A percentile compares a stretch with the other conserved stretches of the same genome.
Conservation (phyloP, 2,797 vertebrate species). For the Synaphobranchus kaupii region DNA sequence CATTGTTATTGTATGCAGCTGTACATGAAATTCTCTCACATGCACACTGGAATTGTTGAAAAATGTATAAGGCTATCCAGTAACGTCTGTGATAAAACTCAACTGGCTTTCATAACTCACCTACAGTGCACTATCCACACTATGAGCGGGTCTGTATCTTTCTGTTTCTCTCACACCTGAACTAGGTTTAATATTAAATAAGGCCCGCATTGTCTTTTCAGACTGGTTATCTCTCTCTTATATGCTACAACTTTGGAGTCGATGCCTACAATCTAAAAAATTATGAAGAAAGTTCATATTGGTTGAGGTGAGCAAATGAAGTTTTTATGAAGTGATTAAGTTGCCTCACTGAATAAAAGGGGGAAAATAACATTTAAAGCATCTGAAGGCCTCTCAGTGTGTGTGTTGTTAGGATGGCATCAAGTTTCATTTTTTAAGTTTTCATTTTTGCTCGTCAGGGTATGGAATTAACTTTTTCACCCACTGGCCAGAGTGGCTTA, state of each 20-base stretch:
- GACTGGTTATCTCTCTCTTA: slow-evolving; percentile 80
- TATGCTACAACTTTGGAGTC: slow-evolving; percentile 93
- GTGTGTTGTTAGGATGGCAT: background rate
- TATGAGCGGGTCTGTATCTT: background rate
- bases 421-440: background rate
- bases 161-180: background rate
- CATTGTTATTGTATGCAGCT: too few species aligned
- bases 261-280: slow-evolving; percentile 75
- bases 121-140: background rate
- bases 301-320: slow-evolving; percentile 82
- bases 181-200: background rate
- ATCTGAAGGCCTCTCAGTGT: background rate
- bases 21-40: slow-evolving; percentile 16
- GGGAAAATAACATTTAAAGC: slow-evolving; percentile 24
- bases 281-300: slow-evolving; percentile 85
- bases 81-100: background rate
- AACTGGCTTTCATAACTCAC: background rate
- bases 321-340: slow-evolving; percentile 18
- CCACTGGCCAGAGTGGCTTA: too few species aligned
- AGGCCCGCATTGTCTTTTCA: slow-evolving; percentile 53
- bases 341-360: slow-evolving; percentile 25
- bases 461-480: too few species aligned
- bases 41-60: too few species aligned
- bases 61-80: too few species aligned
- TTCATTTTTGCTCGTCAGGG: too few species aligned